Conservation (phyloP, 2,797 vertebrate genomes). For the Tapirus indicus region DNA sequence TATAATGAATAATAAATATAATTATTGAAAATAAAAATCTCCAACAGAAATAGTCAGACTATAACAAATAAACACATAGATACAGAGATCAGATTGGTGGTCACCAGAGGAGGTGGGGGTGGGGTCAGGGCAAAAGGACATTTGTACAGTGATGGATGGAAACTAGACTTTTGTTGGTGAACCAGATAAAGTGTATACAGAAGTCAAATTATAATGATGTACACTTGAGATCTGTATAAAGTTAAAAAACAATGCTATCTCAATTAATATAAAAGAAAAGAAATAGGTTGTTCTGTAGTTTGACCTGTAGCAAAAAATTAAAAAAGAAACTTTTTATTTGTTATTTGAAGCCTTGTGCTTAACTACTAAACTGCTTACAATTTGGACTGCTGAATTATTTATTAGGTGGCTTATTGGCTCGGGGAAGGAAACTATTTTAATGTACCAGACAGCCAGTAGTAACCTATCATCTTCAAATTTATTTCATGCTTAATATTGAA, state of each 20-base stretch:
- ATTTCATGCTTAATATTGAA: constrained; percentile 71
- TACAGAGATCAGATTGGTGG: no score
- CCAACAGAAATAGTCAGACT: background rate
- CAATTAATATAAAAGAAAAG: background rate
- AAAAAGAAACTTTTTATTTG: background rate
- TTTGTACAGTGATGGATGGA: no score
- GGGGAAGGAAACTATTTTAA: constrained; percentile 21
- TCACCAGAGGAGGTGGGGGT: no score
- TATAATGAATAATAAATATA: constrained; percentile 4
- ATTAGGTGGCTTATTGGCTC: background rate
- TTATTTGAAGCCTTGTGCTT: constrained; percentile 4
- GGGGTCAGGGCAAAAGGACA: no score
- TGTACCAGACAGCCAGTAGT: background rate
- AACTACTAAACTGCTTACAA: background rate
- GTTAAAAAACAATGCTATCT: no score
- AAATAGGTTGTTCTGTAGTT: constrained; percentile 7
- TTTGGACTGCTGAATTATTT: background rate
- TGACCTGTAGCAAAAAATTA: background rate
- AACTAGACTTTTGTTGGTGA: no score
- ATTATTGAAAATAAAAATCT: background rate
- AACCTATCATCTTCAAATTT: background rate
- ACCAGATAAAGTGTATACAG: no score
- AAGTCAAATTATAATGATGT: no score
- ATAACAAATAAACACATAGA: no score
- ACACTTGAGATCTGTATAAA: no score